These are phyloP conservation scores for fruit fly (Drosophila melanogaster) DNA, from an alignment of 1,140 invertebrate genomes.

Conservation along the genomic window Release_6_plus_ISO1_MT NT_033779.5:18207001-18207500, in stretches of 20 bases:
- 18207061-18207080: conserved; percentile 7
- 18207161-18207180: conserved; percentile 12
- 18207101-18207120: conserved; percentile 83
- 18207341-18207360: conserved; percentile 48
- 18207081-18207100: conserved; percentile 54
- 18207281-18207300: conserved; percentile 73
- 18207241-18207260: background rate
- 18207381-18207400: conserved; percentile 63
- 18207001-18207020: conserved; percentile 4
- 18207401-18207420: conserved; percentile 72
- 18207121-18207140: conserved; percentile 76
- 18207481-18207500: conserved; percentile 59
- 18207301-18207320: conserved; percentile 74
- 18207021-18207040: conserved; percentile 65
- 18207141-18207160: conserved; percentile 61
- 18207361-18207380: conserved; percentile 16
- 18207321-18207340: conserved; percentile 74
- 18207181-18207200: conserved; percentile 81
- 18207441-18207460: conserved; percentile 35
- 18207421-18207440: conserved; percentile 49
- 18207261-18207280: conserved; percentile 12
- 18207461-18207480: conserved; percentile 28
- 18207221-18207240: conserved; percentile 63
- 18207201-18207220: conserved; percentile 78
- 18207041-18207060: conserved; percentile 56